Percentiles rank a stretch among this genome's conserved stretches.
These are phyloP conservation scores for Phymorhynchus buccinoides DNA, from an alignment of 1,140 invertebrate species.

Conservation along the genomic window DNA sequence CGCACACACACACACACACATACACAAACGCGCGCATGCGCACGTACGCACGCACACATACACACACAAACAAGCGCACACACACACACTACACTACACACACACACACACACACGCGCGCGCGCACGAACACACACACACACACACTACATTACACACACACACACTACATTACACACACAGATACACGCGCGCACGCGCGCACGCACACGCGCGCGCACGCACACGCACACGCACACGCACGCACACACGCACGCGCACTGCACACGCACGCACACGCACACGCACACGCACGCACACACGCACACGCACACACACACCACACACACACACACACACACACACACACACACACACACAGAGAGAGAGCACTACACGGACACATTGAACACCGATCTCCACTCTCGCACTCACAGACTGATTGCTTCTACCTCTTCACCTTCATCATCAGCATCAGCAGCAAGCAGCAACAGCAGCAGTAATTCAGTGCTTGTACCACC, in stretches of 20 bases:
- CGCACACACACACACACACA: too few species aligned
- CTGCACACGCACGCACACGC: background rate
- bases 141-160: background rate
- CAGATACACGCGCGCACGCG: background rate
- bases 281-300: slow-evolving; percentile 18
- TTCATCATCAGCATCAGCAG: too few species aligned
- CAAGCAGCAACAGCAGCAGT: too few species aligned
- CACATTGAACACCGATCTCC: too few species aligned
- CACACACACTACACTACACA: too few species aligned
- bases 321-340: slow-evolving; percentile 22
- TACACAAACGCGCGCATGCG: too few species aligned
- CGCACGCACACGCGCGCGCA: background rate
- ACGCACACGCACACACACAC: slow-evolving; percentile 4
- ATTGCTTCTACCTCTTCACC: too few species aligned
- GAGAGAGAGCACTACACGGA: background rate
- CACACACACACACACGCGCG: slow-evolving; percentile 9
- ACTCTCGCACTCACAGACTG: too few species aligned
- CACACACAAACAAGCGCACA: too few species aligned
- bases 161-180: slow-evolving; percentile 22
- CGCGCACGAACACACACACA: background rate
- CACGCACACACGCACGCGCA: background rate
- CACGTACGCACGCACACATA: too few species aligned
- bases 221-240: background rate
- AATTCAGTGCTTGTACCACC: too few species aligned
- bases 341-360: slow-evolving; percentile 9